Percentiles rank a stretch among this genome's conserved stretches.
Evolutionary conservation across 2,888 invertebrate species (phyloP).

Genomic region (Limnephilus auricula): DNA sequence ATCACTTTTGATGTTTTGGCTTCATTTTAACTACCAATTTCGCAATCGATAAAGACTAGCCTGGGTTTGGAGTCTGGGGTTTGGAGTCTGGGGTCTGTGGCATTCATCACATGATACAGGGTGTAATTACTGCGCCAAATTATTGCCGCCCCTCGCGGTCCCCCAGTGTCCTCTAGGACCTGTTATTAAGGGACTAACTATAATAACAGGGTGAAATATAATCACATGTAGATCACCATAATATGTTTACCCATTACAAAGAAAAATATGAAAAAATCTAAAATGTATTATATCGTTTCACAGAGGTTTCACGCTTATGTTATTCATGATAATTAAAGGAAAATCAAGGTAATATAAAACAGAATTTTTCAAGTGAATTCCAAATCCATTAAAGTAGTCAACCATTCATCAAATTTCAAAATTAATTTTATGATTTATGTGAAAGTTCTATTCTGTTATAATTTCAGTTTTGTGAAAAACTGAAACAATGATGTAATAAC

Average conservation of each 20-base stretch:
- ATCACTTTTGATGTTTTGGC: background rate
- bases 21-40: background rate
- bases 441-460: no score
- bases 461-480: no score
- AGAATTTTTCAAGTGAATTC: no score
- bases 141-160: constrained; percentile 30
- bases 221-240: background rate
- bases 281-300: no score
- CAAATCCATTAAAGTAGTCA: no score
- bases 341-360: no score
- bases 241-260: constrained; percentile 2
- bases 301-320: no score
- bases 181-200: constrained; percentile 38
- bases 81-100: background rate
- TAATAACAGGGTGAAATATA: constrained; percentile 34
- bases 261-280: background rate
- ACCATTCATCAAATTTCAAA: no score
- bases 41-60: background rate
- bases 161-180: constrained; percentile 30
- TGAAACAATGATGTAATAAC: no score
- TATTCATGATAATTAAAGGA: no score
- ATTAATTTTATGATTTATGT: no score
- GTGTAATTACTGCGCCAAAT: constrained; percentile 37
- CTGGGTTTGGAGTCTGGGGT: background rate
- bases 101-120: constrained; percentile 35